Base-by-base conservation (phyloP, 1,140 invertebrate species). In the Tetragonula clypearis region DNA sequence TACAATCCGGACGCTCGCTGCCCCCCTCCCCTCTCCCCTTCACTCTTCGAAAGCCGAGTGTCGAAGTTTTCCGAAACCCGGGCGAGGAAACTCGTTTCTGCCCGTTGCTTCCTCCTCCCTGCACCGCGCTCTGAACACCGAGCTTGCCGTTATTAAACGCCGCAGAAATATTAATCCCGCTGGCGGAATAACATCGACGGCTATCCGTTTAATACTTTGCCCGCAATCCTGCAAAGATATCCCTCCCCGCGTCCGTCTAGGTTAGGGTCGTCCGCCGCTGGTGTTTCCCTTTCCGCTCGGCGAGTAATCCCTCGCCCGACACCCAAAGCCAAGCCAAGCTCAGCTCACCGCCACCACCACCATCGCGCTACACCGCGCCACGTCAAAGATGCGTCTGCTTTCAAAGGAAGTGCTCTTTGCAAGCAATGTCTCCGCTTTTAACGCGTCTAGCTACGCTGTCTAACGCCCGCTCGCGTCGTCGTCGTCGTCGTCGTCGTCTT, bases 381-480 rank as follows among this genome's bases (percentile, higher is more conserved):
- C 55, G 55, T 72, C 76, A 79, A 84, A 79, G 77, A 79, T 84
- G 82, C 76, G 76, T 62, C 66, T 79, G 82, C 87, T 82, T 88
- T 88, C 87, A 85, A 87, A 88, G 78, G 78, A 88, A 88, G 87
- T 88, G 82, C 75, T 82, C 71, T 66, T 80, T 76, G 5, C 55
- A 35, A 35, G 35, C 68, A 79, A 84, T 79, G 68, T 84, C 68
- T 71, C 56, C 73, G 66, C 56, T 79, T 84, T 84, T 79, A 79
- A 84, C 58, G 82, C 82, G 82, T 77, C 35, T 30, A 30, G 30
- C 14, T 26, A 30, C 41, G 15, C 26, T 23, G 12, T 23, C 21
- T 62, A 62, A 12, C 69, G 8, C 2, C 0, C 56, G 35, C 35
- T 35, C 35, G 35, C 35, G 35, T 8, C 41, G 41, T 49, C 35